Base-by-base conservation (phyloP, 2,113 vertebrate genomes). In the Nyctibius bracteatus region DNA sequence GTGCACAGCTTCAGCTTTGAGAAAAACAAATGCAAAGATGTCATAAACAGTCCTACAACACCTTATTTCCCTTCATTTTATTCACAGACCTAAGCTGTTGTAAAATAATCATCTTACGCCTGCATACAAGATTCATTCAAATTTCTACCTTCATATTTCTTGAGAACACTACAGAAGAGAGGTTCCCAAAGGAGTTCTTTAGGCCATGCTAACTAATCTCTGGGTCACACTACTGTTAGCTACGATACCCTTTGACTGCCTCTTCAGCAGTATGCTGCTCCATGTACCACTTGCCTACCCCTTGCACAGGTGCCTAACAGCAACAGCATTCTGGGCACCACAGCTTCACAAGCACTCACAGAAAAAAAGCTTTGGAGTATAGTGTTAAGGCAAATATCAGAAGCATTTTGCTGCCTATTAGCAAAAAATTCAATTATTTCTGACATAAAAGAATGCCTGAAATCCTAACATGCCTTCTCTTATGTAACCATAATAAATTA, bases 401-500 rank as follows among this genome's bases (percentile, higher is more conserved):
- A 33, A 95, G 28, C 8, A 54, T 23, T 85, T 75, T 65, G 13
- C 35, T 72, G 47, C 44, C 44, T 54, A 63, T 89, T 92, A 96
- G 37, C 14, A 37, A 94, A 55, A 91, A 8, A 20, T 72, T 79
- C 5, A 1, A 30, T 31, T 47, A 46, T 74, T 84, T 92, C 73
- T 70, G n/a, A 91, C 70, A 72, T 63, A 72, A 91, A 95, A 73
- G 52, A 62, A 59, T 17, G 44, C 5, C 62, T 58, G 54, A 87
- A 85, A 87, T 59, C 37, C 44, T 81, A 89, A 71, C 21, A 14
- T 13, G 4, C 57, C 28, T 79, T 88, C 79, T 61, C 22, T 43
- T 61, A 33, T 9, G 37, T 67, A 72, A 72, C 61, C 12, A 14
- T 9, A 94, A 30, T 61, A 85, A 94, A 95, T 85, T 72, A 96